These are phyloP conservation scores for Caenorhabditis plicata DNA, from an alignment of 2,888 invertebrate genomes.

Conservation along the genomic window DNA sequence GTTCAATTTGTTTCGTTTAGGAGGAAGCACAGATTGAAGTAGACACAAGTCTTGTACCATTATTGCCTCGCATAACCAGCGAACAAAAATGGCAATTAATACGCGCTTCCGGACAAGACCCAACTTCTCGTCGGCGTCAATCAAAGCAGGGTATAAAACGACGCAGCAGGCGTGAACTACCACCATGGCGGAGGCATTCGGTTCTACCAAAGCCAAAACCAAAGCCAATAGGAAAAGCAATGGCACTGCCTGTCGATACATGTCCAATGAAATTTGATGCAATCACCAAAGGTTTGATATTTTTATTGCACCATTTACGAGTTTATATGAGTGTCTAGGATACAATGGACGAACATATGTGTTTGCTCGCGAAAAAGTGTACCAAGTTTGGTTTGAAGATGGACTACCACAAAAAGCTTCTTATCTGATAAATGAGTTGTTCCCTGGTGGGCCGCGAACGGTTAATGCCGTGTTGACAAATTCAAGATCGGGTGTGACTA, in stretches of 20 bases:
- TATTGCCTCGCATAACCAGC: constrained; percentile 26
- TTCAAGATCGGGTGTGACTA: constrained; percentile 52
- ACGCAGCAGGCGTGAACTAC: constrained; percentile 30
- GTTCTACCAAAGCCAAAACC: constrained; percentile 20
- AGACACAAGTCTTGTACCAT: constrained; percentile 11
- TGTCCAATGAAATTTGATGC: constrained; percentile 58
- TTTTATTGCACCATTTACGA: too few species aligned
- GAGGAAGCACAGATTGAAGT: constrained; percentile 26
- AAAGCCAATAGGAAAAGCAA: constrained; percentile 33
- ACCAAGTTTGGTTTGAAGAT: constrained; percentile 55
- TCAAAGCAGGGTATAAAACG: constrained; percentile 14
- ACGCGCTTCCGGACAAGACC: constrained; percentile 38
- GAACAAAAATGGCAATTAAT: constrained; percentile 38
- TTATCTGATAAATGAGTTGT: constrained; percentile 51
- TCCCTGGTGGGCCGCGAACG: constrained; percentile 54
- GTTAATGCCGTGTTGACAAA: constrained; percentile 60
- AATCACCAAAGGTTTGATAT: constrained; percentile 59
- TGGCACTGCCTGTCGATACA: constrained; percentile 39
- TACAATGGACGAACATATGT: constrained; percentile 56
- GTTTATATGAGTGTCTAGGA: too few species aligned
- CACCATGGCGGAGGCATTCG: constrained; percentile 40
- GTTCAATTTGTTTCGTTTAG: too few species aligned
- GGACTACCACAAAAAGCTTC: constrained; percentile 57
- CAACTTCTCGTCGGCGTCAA: constrained; percentile 21
- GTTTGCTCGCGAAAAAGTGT: constrained; percentile 55